phyloP scores from a whole-genome alignment of 2,888 invertebrate genomes.

The Spisula subtruncata region DNA sequence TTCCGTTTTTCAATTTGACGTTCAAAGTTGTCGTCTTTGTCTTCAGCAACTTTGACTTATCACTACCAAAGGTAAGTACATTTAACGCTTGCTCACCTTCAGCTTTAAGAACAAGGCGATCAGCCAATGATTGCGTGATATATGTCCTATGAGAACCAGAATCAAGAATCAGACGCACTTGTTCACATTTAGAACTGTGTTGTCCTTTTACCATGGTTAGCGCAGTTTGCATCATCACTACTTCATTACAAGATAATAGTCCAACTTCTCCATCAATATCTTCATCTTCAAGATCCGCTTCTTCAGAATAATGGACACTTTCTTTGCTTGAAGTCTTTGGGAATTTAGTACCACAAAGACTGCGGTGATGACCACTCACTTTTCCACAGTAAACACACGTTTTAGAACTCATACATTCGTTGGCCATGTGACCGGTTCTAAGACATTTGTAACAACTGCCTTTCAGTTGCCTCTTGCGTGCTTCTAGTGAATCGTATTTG shows the following conservation, averaged over 20 bases:
- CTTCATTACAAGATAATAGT: slow-evolving; percentile 47
- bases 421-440: slow-evolving; percentile 45
- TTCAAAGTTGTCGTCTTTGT: too few relatives aligned
- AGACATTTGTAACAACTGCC: slow-evolving; percentile 48
- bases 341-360: slow-evolving; percentile 49
- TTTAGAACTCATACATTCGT: slow-evolving; percentile 38
- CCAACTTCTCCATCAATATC: slow-evolving; percentile 11
- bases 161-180: too few relatives aligned
- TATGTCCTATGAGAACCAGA: slow-evolving; percentile 33
- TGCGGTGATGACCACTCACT: slow-evolving; percentile 46
- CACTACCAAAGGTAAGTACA: slow-evolving; percentile 51
- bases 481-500: slow-evolving; percentile 39
- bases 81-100: slow-evolving; percentile 27
- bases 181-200: background rate
- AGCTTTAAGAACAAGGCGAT: slow-evolving; percentile 19
- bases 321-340: background rate
- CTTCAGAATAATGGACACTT: too few relatives aligned
- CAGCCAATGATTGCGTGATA: too few relatives aligned
- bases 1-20: slow-evolving; percentile 38
- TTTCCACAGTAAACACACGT: slow-evolving; percentile 52
- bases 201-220: slow-evolving; percentile 25
- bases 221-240: slow-evolving; percentile 53
- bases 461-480: slow-evolving; percentile 38
- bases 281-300: slow-evolving; percentile 22
- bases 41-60: slow-evolving; percentile 45